Base-by-base conservation (phyloP, 2,113 vertebrate species). In the Sylvietta virens region DNA sequence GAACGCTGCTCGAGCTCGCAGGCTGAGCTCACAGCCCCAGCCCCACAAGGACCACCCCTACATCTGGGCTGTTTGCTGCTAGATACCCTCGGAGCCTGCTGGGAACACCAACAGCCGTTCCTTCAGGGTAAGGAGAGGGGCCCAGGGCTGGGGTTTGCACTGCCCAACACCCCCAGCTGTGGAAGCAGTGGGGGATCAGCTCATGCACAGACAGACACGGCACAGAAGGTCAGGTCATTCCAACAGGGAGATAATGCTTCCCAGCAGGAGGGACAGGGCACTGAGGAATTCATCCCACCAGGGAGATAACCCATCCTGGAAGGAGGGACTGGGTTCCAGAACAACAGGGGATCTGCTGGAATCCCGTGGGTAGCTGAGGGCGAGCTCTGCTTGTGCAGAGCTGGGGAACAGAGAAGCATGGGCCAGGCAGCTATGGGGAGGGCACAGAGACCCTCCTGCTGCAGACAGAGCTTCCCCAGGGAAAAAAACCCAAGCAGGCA, bases 1-100 rank as follows among this genome's bases (percentile, higher is more conserved):
- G 24, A 44, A 48, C 5, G 13, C 33, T 40, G 48, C 20, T 30
- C 0, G 0, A 9, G 5, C 30, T 31, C 1, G 0, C 83, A 2
- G 14, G 24, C 11, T 48, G 45, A 15, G 21, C n/a, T n/a, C n/a
- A n/a, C 15, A 31, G 56, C 30, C 30, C 28, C 50, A 35, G 39
- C 45, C 44, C 26, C 39, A 62, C 31, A 27, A 3, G 44, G 37
- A 45, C 2, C 37, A 51, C 2, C 33, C n/a, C 67, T 39, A 28
- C 17, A 44, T 5, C 35, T 27, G 19, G 27, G 67, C 50, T 88
- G 42, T 15, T 33, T 14, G 13, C 37, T 73, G 58, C 12, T 9
- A 1, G 33, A 26, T 2, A 3, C 33, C 6, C 37, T 65, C 35
- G 31, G 50, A 57, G 37, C 12, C 37, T 22, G 42, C 77, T 22